Evolutionary conservation across 2,797 vertebrate species (phyloP), one percentile per base, ranked within the genome.

Genomic region (Arremon brunneinucha): DNA sequence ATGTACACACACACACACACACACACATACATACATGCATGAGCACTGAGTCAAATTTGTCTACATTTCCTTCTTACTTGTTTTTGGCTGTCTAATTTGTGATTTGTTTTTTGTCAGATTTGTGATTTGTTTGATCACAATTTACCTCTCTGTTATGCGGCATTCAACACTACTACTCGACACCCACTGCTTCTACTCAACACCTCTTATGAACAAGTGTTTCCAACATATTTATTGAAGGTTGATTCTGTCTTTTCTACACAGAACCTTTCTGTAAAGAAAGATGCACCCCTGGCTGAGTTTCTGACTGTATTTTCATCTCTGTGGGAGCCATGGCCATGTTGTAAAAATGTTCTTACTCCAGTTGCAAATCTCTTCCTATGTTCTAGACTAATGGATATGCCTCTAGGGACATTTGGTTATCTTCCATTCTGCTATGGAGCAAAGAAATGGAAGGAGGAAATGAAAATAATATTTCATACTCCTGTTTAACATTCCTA

Each of bases 391-490:
- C n/a, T 68, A 87, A 65, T 2, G 0, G 39, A 41, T 34, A 43
- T 53, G 23, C 32, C 59, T 83, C 84, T 68, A n/a, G 78, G 52
- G 75, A 11, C 8, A 49, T 87, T 75, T 77, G 35, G 22, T 85
- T 90, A 35, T 93, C 93, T 94, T 81, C 32, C 19, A 44, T 87
- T 39, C 72, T 85, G n/a, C 59, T 80, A 3, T 32, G 37, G 43
- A 72, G 55, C 39, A 68, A 60, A 41, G 30, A 47, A 62, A 39
- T 62, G 13, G 30, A 68, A 49, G 57, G 60, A 87, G 62, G 86
- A 92, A 89, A 90, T 89, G 18, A 93, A 95, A 95, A 88, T 78
- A 92, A 52, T 83, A 49, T 86, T 95, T 95, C 76, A 59, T 62
- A 59, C 15, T 87, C 11, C 34, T 89, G 10, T 71, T 89, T 77